A percentile compares a stretch with the other conserved stretches of the same genome.
These are phyloP conservation scores for Eupithecia exiguata DNA, from an alignment of 2,888 invertebrate species.

Conservation along the genomic window DNA sequence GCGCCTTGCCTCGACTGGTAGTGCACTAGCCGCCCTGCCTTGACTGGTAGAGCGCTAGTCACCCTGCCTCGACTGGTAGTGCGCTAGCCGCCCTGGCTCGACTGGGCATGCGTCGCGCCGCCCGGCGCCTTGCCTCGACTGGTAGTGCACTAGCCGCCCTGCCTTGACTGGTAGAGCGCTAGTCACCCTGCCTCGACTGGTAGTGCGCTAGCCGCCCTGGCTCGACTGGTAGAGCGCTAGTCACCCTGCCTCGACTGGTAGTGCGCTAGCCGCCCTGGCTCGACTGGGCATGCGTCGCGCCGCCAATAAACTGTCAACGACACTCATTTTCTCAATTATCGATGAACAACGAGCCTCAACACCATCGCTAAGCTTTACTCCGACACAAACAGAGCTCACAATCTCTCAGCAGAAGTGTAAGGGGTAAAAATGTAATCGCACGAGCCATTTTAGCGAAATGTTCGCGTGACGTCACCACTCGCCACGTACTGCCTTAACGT, in stretches of 20 bases:
- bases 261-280: background rate
- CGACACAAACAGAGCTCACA: constrained; percentile 16
- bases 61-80: no score
- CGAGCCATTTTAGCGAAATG: constrained; percentile 23
- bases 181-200: no score
- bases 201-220: background rate
- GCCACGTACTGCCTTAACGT: background rate
- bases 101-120: no score
- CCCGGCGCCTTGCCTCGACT: no score
- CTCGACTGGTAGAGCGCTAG: background rate
- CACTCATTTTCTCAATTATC: constrained; percentile 47
- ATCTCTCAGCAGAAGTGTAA: background rate
- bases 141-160: no score
- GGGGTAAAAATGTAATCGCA: constrained; percentile 16
- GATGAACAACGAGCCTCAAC: constrained; percentile 12
- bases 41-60: no score
- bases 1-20: no score
- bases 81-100: no score
- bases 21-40: no score
- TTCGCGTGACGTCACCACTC: constrained; percentile 11
- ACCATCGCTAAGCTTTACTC: background rate
- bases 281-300: constrained; percentile 13
- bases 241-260: background rate
- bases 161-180: no score
- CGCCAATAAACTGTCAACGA: constrained; percentile 43